Evolutionary conservation across 2,113 vertebrate species (phyloP).

Genomic region (Neogobius melanostomus): DNA sequence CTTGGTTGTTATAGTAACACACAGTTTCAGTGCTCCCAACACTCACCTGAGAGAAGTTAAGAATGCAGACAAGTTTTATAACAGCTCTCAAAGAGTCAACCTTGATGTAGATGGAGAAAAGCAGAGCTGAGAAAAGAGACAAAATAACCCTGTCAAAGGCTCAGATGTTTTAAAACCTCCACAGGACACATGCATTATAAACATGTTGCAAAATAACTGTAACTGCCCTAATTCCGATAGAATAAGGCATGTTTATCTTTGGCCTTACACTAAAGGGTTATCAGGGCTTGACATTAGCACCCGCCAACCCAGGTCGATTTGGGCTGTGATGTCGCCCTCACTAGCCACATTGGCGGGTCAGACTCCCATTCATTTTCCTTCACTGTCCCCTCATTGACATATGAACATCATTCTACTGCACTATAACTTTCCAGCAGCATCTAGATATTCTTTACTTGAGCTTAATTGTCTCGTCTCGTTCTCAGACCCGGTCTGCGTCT

Average conservation of each 20-base stretch:
- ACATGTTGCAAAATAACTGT: neutral
- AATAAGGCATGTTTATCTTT: conserved; percentile 6
- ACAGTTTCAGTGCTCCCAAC: conserved; percentile 36
- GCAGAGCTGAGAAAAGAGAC: conserved; percentile 6
- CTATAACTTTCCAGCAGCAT: too few relatives aligned
- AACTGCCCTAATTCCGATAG: too few relatives aligned
- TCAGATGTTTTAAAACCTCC: neutral
- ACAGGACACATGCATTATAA: too few relatives aligned
- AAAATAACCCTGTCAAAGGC: neutral
- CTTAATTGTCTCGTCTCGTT: too few relatives aligned
- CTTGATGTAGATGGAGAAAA: conserved; percentile 41
- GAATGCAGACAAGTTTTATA: conserved; percentile 64
- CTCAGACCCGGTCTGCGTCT: too few relatives aligned
- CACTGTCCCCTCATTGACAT: too few relatives aligned
- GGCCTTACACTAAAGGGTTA: conserved; percentile 26
- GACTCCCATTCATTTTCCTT: too few relatives aligned
- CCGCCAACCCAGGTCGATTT: too few relatives aligned
- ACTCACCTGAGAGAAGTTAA: conserved; percentile 58
- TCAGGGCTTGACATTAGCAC: neutral
- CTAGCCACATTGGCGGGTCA: too few relatives aligned
- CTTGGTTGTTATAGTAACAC: conserved; percentile 66
- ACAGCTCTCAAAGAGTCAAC: conserved; percentile 41
- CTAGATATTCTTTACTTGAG: too few relatives aligned
- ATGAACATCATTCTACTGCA: too few relatives aligned
- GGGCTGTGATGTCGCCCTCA: too few relatives aligned